Evolutionary conservation across 2,113 vertebrate species (phyloP), one percentile per base, ranked within the genome.

Genomic region (Pyxicephalus adspersus): DNA sequence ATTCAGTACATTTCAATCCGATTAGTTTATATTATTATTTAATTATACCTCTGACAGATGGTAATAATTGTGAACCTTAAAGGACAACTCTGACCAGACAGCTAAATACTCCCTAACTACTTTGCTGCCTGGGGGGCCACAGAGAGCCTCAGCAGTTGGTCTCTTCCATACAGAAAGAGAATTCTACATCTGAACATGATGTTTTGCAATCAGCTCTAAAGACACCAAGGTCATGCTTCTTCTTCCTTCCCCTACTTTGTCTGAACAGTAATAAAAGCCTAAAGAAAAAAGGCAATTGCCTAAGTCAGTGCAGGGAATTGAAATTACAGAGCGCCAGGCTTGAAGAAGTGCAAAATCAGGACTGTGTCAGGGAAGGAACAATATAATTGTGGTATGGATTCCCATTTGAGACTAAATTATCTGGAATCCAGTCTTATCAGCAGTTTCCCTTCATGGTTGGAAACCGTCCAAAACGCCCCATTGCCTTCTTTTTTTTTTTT

Each of bases 351-450:
- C 89, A 89, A 92, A 92, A 94, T 94, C 89, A 91, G 89, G 89
- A 85, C 88, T 93, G 89, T 90, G 91, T 92, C 84, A 0, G 85
- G 91, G 86, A 83, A 88, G 90, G 90, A 90, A 93, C 92, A 93
- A 92, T 91, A 87, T 92, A 91, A 93, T 91, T 92, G 91, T 93
- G 85, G 87, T 91, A 91, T 89, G 86, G 91, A 91, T 92, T 93
- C 91, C 91, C 91, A 93, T 91, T 92, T 90, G 92, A 91, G 91
- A 90, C 89, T 92, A 92, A 92, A 92, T 93, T 93, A 93, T 92
- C 91, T 90, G 80, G 83, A 91, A 92, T 93, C 93, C 90, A 89
- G 87, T 89, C 88, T 90, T 76, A 85, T 94, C 93, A 94, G 93
- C 92, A 93, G 84, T 93, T 90, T 90, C 87, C 18, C 80, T 78